Evolutionary conservation across 2,888 invertebrate species (phyloP).

Genomic region (Harmothoe impar): DNA sequence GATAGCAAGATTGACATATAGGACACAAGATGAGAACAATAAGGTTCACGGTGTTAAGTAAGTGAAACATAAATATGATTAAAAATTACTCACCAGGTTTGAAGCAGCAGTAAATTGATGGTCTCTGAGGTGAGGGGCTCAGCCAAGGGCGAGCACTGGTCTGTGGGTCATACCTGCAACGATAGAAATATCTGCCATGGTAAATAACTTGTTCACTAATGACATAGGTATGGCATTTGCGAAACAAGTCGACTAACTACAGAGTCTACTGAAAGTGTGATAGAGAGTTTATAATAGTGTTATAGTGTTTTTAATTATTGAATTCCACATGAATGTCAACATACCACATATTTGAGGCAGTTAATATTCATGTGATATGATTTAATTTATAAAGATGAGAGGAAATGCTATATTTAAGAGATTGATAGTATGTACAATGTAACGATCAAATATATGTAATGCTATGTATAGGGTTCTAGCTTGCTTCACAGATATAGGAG

Average conservation of each 20-base stretch:
- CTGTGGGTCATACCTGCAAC: slow-evolving; percentile 91
- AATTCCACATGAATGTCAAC: not conserved
- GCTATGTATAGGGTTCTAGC: not conserved
- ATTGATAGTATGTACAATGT: not conserved
- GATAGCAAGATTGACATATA: too few species aligned
- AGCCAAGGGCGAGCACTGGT: slow-evolving; percentile 95
- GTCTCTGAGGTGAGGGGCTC: slow-evolving; percentile 96
- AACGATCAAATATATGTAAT: not conserved
- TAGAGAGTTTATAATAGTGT: not conserved
- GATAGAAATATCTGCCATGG: not conserved
- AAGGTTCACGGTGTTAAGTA: too few species aligned
- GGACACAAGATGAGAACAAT: too few species aligned
- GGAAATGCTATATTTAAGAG: not conserved
- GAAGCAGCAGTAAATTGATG: slow-evolving; percentile 92
- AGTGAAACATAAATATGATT: too few species aligned
- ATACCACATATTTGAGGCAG: not conserved
- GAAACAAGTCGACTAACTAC: not conserved
- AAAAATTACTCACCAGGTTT: slow-evolving; percentile 85
- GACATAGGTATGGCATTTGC: not conserved
- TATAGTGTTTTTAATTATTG: not conserved
- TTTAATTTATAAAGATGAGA: not conserved
- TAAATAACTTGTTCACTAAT: slow-evolving; percentile 40
- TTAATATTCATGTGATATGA: not conserved
- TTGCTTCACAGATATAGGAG: slow-evolving; percentile 14
- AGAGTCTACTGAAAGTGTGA: not conserved